Conservation (phyloP, 2,888 invertebrate genomes). For the Flexamia atlantica region DNA sequence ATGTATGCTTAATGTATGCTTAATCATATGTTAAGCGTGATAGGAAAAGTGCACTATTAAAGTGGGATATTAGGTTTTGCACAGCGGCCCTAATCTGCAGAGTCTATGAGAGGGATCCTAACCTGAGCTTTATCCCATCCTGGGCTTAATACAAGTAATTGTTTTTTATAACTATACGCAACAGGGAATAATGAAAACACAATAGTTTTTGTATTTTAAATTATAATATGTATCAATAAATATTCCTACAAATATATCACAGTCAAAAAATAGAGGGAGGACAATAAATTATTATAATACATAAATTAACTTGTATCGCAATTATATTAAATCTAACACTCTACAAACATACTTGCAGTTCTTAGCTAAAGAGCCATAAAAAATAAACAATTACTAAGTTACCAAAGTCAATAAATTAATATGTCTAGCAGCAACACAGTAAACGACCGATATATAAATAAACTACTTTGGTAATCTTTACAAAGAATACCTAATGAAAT, state of each 20-base stretch:
- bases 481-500: slow-evolving; percentile 35
- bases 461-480: slow-evolving; percentile 52
- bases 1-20: too few relatives aligned
- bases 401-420: slow-evolving; percentile 47
- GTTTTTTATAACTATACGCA: too few relatives aligned
- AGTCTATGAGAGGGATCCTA: too few relatives aligned
- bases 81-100: too few relatives aligned
- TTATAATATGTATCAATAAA: slow-evolving; percentile 66
- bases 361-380: slow-evolving; percentile 33
- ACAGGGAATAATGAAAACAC: neutral
- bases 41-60: too few relatives aligned
- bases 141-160: too few relatives aligned
- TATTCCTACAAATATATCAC: slow-evolving; percentile 67
- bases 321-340: slow-evolving; percentile 40
- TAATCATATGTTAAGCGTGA: too few relatives aligned
- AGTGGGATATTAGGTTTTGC: too few relatives aligned
- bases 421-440: slow-evolving; percentile 1
- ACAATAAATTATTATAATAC: slow-evolving; percentile 52
- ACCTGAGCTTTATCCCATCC: too few relatives aligned
- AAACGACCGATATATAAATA: slow-evolving; percentile 9
- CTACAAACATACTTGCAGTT: slow-evolving; percentile 40
- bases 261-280: slow-evolving; percentile 65
- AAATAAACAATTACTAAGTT: slow-evolving; percentile 56
- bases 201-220: slow-evolving; percentile 29
- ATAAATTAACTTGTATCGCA: slow-evolving; percentile 55